A percentile compares a stretch with the other conserved stretches of the same genome.
phyloP scores from a whole-genome alignment of 2,888 invertebrate genomes.

The Torymus tubicola region DNA sequence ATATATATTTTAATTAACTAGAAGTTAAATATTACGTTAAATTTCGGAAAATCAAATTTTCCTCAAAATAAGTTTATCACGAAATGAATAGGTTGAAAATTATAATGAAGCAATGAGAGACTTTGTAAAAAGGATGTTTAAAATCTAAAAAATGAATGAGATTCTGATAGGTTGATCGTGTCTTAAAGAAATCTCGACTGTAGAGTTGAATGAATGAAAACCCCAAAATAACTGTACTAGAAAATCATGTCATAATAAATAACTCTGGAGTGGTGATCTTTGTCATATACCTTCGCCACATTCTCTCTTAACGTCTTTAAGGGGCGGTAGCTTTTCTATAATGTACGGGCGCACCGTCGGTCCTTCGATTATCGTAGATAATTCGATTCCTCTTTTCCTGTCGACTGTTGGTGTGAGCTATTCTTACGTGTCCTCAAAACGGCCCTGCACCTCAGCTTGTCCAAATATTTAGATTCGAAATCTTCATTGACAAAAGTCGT shows the following conservation, averaged over 20 bases:
- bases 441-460: neutral
- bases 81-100: no score
- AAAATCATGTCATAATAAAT: slow-evolving; percentile 59
- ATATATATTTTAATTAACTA: no score
- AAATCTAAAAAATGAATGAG: neutral
- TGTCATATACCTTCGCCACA: slow-evolving; percentile 18
- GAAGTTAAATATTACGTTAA: no score
- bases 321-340: slow-evolving; percentile 48
- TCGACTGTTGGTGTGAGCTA: slow-evolving; percentile 36
- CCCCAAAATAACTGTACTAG: slow-evolving; percentile 67
- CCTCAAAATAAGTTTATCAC: no score
- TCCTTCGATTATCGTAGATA: slow-evolving; percentile 53
- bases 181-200: slow-evolving; percentile 34
- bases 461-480: slow-evolving; percentile 25
- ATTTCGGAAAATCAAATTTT: no score
- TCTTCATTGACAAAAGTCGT: slow-evolving; percentile 32
- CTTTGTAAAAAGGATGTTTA: no score
- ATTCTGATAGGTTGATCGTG: slow-evolving; percentile 1
- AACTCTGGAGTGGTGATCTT: slow-evolving; percentile 57
- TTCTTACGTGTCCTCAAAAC: slow-evolving; percentile 25
- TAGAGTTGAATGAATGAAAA: slow-evolving; percentile 66
- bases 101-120: no score
- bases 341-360: slow-evolving; percentile 42
- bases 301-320: slow-evolving; percentile 30
- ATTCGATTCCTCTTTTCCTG: slow-evolving; percentile 49